phyloP scores from a whole-genome alignment of 2,113 vertebrate species.

The Calonectris borealis region DNA sequence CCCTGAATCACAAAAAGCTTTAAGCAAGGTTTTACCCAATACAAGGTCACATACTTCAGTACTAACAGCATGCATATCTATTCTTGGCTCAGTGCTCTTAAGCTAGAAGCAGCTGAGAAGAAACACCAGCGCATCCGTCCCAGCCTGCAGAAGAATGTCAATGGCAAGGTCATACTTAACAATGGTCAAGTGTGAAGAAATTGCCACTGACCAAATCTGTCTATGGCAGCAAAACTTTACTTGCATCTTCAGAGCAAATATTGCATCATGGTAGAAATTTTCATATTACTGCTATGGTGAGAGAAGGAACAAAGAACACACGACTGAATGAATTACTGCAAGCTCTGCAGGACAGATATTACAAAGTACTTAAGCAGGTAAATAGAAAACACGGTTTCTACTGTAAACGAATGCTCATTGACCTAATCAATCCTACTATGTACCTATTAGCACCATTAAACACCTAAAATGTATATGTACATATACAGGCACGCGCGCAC shows the following conservation, averaged over 20 bases:
- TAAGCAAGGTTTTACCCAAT: background rate
- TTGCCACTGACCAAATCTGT: background rate
- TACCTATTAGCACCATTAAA: background rate
- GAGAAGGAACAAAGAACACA: background rate
- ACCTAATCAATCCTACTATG: background rate
- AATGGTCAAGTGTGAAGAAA: background rate
- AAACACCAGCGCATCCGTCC: background rate
- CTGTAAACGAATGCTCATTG: background rate
- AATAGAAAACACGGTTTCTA: background rate
- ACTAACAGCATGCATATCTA: background rate
- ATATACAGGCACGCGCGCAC: accelerated
- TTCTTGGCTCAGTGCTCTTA: background rate
- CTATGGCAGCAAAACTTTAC: background rate
- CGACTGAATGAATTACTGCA: background rate
- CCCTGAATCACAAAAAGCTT: background rate
- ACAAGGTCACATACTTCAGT: background rate
- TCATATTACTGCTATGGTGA: background rate
- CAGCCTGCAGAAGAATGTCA: background rate
- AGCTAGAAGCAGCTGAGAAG: background rate
- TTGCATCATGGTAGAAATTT: background rate
- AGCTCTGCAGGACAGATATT: background rate
- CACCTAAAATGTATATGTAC: background rate
- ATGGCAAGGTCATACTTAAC: background rate
- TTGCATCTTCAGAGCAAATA: background rate
- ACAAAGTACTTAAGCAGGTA: background rate